Evolutionary conservation across 1,140 invertebrate genomes (phyloP).

Genomic region (Zaprionus vittiger): DNA sequence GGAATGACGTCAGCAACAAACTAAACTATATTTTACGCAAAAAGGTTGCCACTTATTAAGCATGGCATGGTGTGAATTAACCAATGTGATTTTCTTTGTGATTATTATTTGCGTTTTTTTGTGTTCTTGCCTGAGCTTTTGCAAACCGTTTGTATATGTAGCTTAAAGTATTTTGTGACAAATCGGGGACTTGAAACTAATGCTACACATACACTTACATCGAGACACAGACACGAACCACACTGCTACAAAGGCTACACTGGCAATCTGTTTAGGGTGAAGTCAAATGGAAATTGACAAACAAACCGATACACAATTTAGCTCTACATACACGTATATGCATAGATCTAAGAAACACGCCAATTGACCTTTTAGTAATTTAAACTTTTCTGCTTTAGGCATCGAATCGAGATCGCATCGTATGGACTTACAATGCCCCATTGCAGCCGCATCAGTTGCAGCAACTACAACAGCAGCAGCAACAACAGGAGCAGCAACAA

Average conservation of each 20-base stretch:
- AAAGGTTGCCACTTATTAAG: conserved; percentile 77
- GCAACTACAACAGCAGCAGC: conserved; percentile 69
- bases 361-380: conserved; percentile 49
- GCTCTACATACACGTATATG: conserved; percentile 8
- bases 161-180: conserved; percentile 32
- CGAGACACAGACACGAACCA: conserved; percentile 32
- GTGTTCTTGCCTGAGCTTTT: conserved; percentile 69
- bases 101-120: conserved; percentile 62
- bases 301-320: background rate
- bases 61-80: conserved; percentile 61
- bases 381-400: conserved; percentile 54
- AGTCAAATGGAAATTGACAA: conserved; percentile 42
- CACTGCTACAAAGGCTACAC: conserved; percentile 39
- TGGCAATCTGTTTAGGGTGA: conserved; percentile 57
- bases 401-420: conserved; percentile 88
- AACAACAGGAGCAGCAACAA: conserved; percentile 75
- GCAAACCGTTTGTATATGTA: conserved; percentile 71
- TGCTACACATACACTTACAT: conserved; percentile 34
- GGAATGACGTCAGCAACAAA: conserved; percentile 62
- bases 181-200: conserved; percentile 23
- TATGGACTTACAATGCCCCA: conserved; percentile 96
- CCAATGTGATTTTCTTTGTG: conserved; percentile 43
- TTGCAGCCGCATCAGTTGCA: conserved; percentile 85
- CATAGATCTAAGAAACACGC: conserved; percentile 4
- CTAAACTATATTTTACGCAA: conserved; percentile 77